Evolutionary conservation across 2,113 vertebrate genomes (phyloP), one percentile per base, ranked within the genome.

Genomic region (Carassius gibelio): DNA sequence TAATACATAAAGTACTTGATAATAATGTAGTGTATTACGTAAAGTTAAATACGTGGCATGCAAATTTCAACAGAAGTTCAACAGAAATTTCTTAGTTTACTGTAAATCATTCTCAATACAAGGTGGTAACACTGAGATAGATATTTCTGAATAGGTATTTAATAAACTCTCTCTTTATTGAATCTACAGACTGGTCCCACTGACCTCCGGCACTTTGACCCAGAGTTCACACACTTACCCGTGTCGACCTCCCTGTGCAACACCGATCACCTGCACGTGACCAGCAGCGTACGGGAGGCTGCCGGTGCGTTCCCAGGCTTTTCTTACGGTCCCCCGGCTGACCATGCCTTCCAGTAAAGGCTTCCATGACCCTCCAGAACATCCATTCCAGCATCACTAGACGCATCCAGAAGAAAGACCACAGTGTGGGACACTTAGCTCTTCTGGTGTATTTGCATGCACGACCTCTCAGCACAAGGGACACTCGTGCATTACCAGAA

Each of bases 301-400:
- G 94, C 95, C 0, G 94, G 91, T 5, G 95, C 95, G 0, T 96
- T 96, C 62, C 95, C 94, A 0, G 95, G 95, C 45, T 96, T 96
- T 86, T 96, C 95, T 0, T 96, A 96, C 9, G 95, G 92, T 21
- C 94, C 95, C 5, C 93, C 94, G 0, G 83, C 89, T 2, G 94
- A 90, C 0, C 89, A 88, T 74, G 69, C 83, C 89, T 94, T 94
- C 86, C 90, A 94, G 92, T 95, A 93, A 93, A 17, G 10, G 5
- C 57, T 72, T 3, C 64, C 68, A 0, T 15, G n/a, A 75, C 21
- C 81, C 23, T 48, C 42, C 52, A 52, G 15, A 26, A 13, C 8
- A 0, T 66, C 75, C 75, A 88, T 81, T 83, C 78, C 68, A 71
- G 75, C 80, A 66, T 55, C 55, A 17, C 8, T 45, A 19, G 34